Percentiles rank a stretch among this genome's conserved stretches.
phyloP scores from a whole-genome alignment of 2,797 vertebrate genomes.

The Muscicapa striata region DNA sequence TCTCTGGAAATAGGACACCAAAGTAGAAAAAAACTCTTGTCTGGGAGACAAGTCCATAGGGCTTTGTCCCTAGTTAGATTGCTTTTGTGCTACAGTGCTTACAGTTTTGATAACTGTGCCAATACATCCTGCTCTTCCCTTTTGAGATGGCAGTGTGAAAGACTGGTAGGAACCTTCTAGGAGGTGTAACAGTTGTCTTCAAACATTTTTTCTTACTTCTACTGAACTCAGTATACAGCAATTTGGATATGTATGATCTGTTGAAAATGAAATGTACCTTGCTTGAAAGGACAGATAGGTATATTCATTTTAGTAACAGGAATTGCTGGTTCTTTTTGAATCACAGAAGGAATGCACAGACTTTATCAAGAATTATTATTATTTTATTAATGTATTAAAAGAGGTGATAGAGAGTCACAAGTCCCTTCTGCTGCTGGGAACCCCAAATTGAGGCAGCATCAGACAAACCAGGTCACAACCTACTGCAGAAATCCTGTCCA shows the following conservation, averaged over 20 bases:
- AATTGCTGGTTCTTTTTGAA: neutral
- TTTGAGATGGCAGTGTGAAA: neutral
- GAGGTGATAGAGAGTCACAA: neutral
- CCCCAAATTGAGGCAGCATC: fast-evolving
- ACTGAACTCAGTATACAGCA: neutral
- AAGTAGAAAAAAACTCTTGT: neutral
- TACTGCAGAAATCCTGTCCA: neutral
- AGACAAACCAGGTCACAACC: fast-evolving
- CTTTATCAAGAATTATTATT: neutral
- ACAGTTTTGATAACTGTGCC: neutral
- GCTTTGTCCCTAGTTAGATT: neutral
- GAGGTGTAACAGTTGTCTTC: neutral
- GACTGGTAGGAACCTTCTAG: neutral
- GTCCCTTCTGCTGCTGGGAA: neutral
- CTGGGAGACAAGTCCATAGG: neutral
- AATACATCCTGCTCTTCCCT: neutral
- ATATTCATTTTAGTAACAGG: neutral
- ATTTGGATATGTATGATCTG: neutral
- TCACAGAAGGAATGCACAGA: neutral
- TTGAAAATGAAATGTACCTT: neutral
- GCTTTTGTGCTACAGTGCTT: neutral
- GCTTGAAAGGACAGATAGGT: neutral
- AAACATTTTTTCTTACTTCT: neutral
- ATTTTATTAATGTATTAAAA: neutral
- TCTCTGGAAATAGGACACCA: neutral